These are phyloP conservation scores for Tineola bisselliella DNA, from an alignment of 2,888 invertebrate genomes.

Conservation along the genomic window DNA sequence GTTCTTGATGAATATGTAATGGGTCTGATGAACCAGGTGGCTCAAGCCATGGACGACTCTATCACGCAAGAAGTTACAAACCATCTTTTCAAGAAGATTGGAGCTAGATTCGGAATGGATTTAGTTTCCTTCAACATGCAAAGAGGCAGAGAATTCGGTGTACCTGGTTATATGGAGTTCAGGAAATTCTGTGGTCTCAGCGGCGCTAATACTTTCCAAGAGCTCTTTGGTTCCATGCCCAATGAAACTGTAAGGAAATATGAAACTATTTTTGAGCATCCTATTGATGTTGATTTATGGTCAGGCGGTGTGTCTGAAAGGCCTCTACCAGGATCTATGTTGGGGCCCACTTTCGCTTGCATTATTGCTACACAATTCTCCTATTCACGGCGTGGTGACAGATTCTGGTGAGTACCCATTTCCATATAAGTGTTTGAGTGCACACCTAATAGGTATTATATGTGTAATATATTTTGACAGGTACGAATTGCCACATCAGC, in stretches of 20 bases:
- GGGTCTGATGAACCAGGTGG: constrained; percentile 93
- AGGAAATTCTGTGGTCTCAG: constrained; percentile 90
- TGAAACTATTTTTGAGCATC: constrained; percentile 86
- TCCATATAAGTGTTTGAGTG: background rate
- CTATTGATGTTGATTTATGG: constrained; percentile 93
- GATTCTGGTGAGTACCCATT: constrained; percentile 77
- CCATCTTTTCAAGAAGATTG: constrained; percentile 87
- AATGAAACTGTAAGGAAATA: constrained; percentile 87
- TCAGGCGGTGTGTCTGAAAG: constrained; percentile 93
- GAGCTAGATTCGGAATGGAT: constrained; percentile 84
- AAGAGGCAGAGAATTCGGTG: constrained; percentile 89
- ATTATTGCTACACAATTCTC: constrained; percentile 94
- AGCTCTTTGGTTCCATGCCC: constrained; percentile 86
- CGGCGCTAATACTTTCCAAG: constrained; percentile 79
- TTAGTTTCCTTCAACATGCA: constrained; percentile 94
- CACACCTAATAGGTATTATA: background rate
- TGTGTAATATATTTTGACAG: constrained; percentile 43
- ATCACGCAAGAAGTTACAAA: constrained; percentile 92
- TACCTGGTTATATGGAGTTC: constrained; percentile 93
- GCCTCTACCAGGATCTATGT: constrained; percentile 89
- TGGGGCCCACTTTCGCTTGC: constrained; percentile 95
- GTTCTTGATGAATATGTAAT: constrained; percentile 91
- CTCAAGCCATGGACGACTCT: constrained; percentile 94
- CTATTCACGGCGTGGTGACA: constrained; percentile 86
- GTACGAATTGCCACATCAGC: constrained; percentile 91